Evolutionary conservation across 1,140 invertebrate genomes (phyloP).

Genomic region (Brachionus plicatilis): DNA sequence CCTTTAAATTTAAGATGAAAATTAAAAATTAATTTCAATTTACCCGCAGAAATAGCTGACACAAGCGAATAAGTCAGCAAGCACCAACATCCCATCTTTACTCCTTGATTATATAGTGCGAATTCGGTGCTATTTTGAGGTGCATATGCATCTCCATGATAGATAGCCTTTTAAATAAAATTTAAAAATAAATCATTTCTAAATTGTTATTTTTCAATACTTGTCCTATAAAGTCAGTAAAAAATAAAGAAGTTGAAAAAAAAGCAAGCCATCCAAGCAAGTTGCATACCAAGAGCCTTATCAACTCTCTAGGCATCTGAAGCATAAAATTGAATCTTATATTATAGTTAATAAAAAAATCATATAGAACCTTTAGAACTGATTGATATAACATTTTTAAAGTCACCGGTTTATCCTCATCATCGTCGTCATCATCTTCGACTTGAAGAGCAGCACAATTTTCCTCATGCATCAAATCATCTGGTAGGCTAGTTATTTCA

Average conservation of each 20-base stretch:
- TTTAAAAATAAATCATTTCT: background rate
- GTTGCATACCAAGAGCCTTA: background rate
- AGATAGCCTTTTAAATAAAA: slow-evolving; percentile 52
- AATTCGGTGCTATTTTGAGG: slow-evolving; percentile 47
- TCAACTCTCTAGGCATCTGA: slow-evolving; percentile 15
- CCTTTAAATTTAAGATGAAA: background rate
- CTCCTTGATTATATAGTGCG: slow-evolving; percentile 57
- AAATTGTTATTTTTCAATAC: background rate
- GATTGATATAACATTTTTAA: slow-evolving; percentile 23
- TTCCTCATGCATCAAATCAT: slow-evolving; percentile 11
- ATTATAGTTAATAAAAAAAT: background rate
- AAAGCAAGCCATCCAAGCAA: slow-evolving; percentile 33
- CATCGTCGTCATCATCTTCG: background rate
- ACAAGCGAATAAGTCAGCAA: slow-evolving; percentile 57
- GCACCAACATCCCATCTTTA: slow-evolving; percentile 59
- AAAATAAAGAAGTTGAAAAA: slow-evolving; percentile 32
- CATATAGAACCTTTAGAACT: background rate
- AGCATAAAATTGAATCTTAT: background rate
- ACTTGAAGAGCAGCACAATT: background rate
- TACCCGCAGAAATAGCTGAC: slow-evolving; percentile 53
- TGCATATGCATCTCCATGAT: slow-evolving; percentile 56
- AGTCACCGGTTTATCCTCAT: slow-evolving; percentile 37
- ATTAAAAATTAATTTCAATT: background rate
- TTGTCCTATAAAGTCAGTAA: slow-evolving; percentile 28
- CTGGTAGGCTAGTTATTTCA: slow-evolving; percentile 8